A percentile compares a stretch with the other conserved stretches of the same genome.
These are phyloP conservation scores for Myotis yumanensis DNA, from an alignment of 2,113 vertebrate genomes.

Conservation along the genomic window DNA sequence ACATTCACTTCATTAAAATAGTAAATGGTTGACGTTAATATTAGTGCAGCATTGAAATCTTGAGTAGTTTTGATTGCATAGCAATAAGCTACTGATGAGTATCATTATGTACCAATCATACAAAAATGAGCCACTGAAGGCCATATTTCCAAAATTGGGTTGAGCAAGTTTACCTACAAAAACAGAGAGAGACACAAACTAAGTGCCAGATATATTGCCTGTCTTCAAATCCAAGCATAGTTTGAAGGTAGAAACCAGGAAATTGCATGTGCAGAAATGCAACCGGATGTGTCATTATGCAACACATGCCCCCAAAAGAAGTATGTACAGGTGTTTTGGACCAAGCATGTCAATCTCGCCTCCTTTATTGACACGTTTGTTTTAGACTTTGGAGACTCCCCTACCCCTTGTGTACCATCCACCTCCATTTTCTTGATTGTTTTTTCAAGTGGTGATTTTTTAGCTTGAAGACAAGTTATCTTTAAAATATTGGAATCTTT, in stretches of 20 bases:
- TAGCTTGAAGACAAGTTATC: background rate
- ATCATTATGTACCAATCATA: conserved; percentile 70
- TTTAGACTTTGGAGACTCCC: background rate
- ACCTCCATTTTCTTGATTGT: background rate
- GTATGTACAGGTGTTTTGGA: background rate
- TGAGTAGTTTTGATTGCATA: conserved; percentile 76
- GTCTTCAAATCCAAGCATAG: conserved; percentile 39
- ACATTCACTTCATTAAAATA: conserved; percentile 78
- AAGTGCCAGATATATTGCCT: background rate
- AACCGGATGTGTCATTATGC: background rate
- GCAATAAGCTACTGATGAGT: conserved; percentile 80
- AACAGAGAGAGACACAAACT: conserved; percentile 27
- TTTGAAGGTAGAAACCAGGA: conserved; percentile 32
- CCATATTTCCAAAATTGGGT: conserved; percentile 77
- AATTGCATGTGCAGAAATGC: background rate
- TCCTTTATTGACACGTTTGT: background rate
- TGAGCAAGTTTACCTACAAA: conserved; percentile 66
- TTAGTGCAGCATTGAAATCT: conserved; percentile 72
- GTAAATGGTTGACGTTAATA: conserved; percentile 76
- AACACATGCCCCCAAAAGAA: background rate
- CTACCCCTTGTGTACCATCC: background rate
- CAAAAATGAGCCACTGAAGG: conserved; percentile 74
- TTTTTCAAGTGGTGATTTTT: background rate
- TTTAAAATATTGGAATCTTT: conserved; percentile 34
- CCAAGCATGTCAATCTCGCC: too few species aligned